phyloP scores from a whole-genome alignment of 2,113 vertebrate genomes.

The Chascanopsetta lugubris region DNA sequence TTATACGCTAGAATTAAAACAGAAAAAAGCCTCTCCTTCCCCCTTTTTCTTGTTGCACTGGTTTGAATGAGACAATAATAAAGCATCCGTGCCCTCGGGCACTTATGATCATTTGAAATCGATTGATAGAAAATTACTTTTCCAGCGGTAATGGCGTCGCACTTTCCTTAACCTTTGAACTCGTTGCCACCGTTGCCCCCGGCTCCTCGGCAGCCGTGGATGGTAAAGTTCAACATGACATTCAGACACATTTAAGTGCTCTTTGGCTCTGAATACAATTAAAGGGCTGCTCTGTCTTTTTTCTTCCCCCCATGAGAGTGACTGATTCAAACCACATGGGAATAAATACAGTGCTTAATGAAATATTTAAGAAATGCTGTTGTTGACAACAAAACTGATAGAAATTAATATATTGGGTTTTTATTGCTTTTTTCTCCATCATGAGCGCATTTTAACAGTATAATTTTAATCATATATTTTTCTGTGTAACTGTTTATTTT shows the following conservation, averaged over 20 bases:
- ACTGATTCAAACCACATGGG: constrained; percentile 15
- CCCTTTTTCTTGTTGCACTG: constrained; percentile 30
- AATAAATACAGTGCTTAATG: neutral
- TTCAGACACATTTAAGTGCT: constrained; percentile 42
- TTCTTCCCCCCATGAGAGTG: constrained; percentile 9
- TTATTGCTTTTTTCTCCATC: neutral
- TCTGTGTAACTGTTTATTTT: neutral
- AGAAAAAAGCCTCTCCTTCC: too few species aligned
- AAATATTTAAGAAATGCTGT: constrained; percentile 2
- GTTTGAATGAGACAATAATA: constrained; percentile 62
- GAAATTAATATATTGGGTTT: neutral
- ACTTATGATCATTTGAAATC: constrained; percentile 73
- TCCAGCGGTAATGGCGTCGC: constrained; percentile 60
- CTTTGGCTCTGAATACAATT: constrained; percentile 50
- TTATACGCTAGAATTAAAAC: too few species aligned
- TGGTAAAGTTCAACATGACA: constrained; percentile 65
- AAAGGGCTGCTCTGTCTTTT: constrained; percentile 25
- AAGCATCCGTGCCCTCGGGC: constrained; percentile 59
- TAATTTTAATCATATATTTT: neutral
- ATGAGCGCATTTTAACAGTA: neutral
- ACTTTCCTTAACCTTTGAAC: constrained; percentile 78
- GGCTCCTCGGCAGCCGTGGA: constrained; percentile 56
- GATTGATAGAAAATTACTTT: constrained; percentile 76
- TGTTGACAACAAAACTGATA: neutral
- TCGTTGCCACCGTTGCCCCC: constrained; percentile 63